Evolutionary conservation across 2,888 invertebrate genomes (phyloP), one percentile per base, ranked within the genome.

Genomic region (Craniophora ligustri): DNA sequence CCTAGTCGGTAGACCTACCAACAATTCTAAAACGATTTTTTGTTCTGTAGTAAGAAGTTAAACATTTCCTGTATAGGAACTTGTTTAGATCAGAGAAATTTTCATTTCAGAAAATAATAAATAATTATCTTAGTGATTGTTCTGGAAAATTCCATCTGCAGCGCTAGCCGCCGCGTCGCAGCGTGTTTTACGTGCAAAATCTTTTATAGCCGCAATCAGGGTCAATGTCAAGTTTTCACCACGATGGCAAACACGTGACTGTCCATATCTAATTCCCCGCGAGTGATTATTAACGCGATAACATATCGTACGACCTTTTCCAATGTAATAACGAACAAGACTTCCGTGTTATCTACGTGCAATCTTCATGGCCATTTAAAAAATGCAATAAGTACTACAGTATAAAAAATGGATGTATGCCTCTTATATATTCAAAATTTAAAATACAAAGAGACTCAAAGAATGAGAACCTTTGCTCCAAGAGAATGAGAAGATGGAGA

Each of bases 281-380:
- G 7, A 41, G 26, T 44, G 44, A 63, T 68, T 63, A 63, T 59
- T 13, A 36, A 45, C 45, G 41, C 65, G 69, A 68, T 64, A 64
- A 45, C 47, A 36, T 26, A 54, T 11, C 23, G 16, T 14, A n/a
- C 48, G 66, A 50, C 66, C 54, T 60, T 45, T 39, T 53, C 48
- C 16, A 31, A 39, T 21, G 28, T 39, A 21, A 15, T 57, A 34
- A 48, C 23, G 46, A 15, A 18, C 26, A 34, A 42, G 10, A 58
- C 64, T 64, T 64, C 56, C 63, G 42, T 38, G 69, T 55, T 68
- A 68, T 64, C 71, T 31, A 23, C 47, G 39, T 28, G 34, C 56
- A 48, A 70, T 35, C 38, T 70, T 66, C 71, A 65, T 4, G 66
- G 66, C 46, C 65, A 49, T 4, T 23, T 26, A 26, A 46, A 46